Evolutionary conservation across 2,888 invertebrate species (phyloP).

Genomic region (Strigamia transsilvanica): DNA sequence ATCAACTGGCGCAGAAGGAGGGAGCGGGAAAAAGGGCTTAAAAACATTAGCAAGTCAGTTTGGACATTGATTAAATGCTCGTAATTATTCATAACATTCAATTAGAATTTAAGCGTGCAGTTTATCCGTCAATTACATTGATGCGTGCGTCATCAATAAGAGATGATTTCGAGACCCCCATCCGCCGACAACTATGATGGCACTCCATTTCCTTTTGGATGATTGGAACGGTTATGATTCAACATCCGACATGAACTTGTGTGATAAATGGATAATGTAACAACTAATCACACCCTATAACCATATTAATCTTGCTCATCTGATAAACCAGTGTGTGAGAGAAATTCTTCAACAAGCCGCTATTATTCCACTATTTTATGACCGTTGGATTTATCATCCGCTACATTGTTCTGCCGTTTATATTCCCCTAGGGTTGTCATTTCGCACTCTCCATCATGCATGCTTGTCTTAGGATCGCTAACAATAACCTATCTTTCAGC

Average conservation of each 20-base stretch:
- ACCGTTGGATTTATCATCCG: constrained; percentile 26
- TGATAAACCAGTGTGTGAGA: constrained; percentile 19
- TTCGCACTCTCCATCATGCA: constrained; percentile 2
- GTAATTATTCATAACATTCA: constrained; percentile 28
- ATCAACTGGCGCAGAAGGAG: neutral
- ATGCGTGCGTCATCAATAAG: neutral
- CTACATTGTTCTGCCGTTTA: constrained; percentile 39
- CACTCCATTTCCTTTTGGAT: constrained; percentile 16
- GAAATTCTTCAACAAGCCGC: constrained; percentile 21
- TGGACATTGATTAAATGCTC: constrained; percentile 10
- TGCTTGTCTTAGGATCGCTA: constrained; percentile 7
- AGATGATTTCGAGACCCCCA: neutral
- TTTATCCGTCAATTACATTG: constrained; percentile 1
- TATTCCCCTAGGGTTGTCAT: constrained; percentile 27
- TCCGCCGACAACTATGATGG: neutral
- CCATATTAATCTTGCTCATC: constrained; percentile 48
- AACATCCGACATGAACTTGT: constrained; percentile 34
- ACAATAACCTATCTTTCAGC: neutral
- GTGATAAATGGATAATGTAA: constrained; percentile 45
- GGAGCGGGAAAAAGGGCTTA: neutral
- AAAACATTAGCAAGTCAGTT: neutral
- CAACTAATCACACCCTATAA: constrained; percentile 33
- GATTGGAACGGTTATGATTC: constrained; percentile 44
- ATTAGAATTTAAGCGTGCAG: neutral
- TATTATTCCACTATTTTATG: constrained; percentile 38